A percentile compares a stretch with the other conserved stretches of the same genome.
phyloP scores from a whole-genome alignment of 2,888 invertebrate genomes.

The Cephus spinipes region DNA sequence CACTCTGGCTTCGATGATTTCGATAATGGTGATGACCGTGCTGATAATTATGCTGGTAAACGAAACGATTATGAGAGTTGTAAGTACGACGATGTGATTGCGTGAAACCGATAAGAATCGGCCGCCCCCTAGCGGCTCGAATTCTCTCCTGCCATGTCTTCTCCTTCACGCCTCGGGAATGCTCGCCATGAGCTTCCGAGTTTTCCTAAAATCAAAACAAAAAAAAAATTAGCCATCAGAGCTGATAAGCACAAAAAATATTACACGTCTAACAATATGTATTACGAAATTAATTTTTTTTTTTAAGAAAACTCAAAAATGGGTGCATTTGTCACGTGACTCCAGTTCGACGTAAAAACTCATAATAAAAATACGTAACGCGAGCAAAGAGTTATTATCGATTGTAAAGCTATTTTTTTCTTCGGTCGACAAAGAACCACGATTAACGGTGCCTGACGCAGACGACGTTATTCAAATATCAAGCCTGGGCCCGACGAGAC shows the following conservation, averaged over 20 bases:
- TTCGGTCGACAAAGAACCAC: too few relatives aligned
- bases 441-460: too few relatives aligned
- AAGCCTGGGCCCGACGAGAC: too few relatives aligned
- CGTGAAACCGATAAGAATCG: constrained; percentile 13
- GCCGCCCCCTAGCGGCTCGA: constrained; percentile 23
- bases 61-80: constrained; percentile 7
- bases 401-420: too few relatives aligned
- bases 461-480: too few relatives aligned
- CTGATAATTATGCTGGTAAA: constrained; percentile 7
- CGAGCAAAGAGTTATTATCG: background rate
- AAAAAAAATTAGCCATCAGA: background rate
- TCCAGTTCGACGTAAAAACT: background rate
- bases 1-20: constrained; percentile 5
- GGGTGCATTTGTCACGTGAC: background rate
- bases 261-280: too few relatives aligned
- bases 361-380: too few relatives aligned
- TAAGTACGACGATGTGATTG: constrained; percentile 13
- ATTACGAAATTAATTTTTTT: background rate
- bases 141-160: constrained; percentile 20
- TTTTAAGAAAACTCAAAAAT: background rate
- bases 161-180: constrained; percentile 19
- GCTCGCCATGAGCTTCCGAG: constrained; percentile 22
- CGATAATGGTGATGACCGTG: constrained; percentile 8
- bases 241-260: too few relatives aligned
- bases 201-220: constrained; percentile 13